A percentile compares a stretch with the other conserved stretches of the same genome.
phyloP scores from a whole-genome alignment of 2,888 invertebrate species.

The Blastobasis lacticolella region DNA sequence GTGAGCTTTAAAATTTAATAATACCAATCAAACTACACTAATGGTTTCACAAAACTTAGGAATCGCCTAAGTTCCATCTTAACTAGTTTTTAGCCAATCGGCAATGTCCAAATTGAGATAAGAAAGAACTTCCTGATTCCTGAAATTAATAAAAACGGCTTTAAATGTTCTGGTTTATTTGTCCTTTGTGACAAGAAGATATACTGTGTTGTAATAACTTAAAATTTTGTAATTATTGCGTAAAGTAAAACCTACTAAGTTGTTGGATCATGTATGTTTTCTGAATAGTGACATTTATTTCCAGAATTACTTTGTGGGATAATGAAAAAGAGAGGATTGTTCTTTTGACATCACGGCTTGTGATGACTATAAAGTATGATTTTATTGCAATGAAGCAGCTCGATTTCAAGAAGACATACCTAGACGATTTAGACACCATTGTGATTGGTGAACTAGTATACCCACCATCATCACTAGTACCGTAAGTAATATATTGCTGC shows the following conservation, averaged over 20 bases:
- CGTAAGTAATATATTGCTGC: conserved; percentile 77
- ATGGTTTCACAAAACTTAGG: too few species aligned
- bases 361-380: conserved; percentile 87
- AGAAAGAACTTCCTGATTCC: too few species aligned
- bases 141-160: too few species aligned
- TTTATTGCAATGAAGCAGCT: conserved; percentile 86
- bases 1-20: conserved; percentile 61
- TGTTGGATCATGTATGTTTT: not conserved
- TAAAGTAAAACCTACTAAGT: too few species aligned
- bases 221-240: too few species aligned
- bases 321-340: conserved; percentile 88
- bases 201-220: too few species aligned
- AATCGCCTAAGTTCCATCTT: too few species aligned
- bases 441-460: conserved; percentile 86
- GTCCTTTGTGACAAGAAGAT: too few species aligned
- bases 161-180: too few species aligned
- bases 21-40: too few species aligned
- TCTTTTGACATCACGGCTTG: conserved; percentile 80
- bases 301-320: conserved; percentile 90
- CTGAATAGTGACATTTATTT: conserved; percentile 19
- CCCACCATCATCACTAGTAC: conserved; percentile 85
- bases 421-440: conserved; percentile 81
- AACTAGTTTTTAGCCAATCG: too few species aligned
- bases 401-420: conserved; percentile 79
- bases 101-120: too few species aligned